A percentile compares a stretch with the other conserved stretches of the same genome.
Conservation (phyloP, 2,113 vertebrate genomes). For the Catharus bicknelli region DNA sequence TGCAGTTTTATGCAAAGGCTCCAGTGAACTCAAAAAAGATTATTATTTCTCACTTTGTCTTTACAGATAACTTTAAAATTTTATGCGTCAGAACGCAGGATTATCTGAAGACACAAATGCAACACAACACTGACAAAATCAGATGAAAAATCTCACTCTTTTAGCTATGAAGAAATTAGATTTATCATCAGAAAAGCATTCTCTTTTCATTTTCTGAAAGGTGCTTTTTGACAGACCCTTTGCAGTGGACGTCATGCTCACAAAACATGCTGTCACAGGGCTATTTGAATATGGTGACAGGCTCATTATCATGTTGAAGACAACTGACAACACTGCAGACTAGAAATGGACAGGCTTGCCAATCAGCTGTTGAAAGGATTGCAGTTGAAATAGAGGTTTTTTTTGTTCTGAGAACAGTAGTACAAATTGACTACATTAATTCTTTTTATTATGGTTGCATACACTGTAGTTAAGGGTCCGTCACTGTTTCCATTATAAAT, state of each 20-base stretch:
- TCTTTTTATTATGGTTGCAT: constrained; percentile 77
- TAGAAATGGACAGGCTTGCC: constrained; percentile 82
- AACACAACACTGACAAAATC: constrained; percentile 77
- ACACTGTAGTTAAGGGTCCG: constrained; percentile 75
- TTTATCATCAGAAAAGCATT: constrained; percentile 80
- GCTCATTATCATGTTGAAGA: constrained; percentile 87
- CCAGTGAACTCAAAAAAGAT: constrained; percentile 17
- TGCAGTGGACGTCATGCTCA: constrained; percentile 83
- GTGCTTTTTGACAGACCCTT: constrained; percentile 84
- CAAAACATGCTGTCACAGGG: constrained; percentile 82
- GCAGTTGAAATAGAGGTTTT: constrained; percentile 73
- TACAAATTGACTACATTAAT: constrained; percentile 87
- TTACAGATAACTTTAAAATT: constrained; percentile 66
- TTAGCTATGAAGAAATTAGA: constrained; percentile 78
- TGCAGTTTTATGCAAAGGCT: constrained; percentile 17
- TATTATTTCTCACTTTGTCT: constrained; percentile 13
- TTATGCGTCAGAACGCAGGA: constrained; percentile 40
- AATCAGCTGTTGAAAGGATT: constrained; percentile 82
- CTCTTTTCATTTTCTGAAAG: constrained; percentile 84
- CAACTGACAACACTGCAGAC: constrained; percentile 79
- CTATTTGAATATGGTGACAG: constrained; percentile 90
- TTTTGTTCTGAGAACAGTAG: constrained; percentile 81
- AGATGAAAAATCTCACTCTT: constrained; percentile 75
- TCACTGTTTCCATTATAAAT: constrained; percentile 76
- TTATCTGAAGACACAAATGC: constrained; percentile 66